Conservation (phyloP, 1,140 invertebrate genomes). For the Maconellicoccus hirsutus region DNA sequence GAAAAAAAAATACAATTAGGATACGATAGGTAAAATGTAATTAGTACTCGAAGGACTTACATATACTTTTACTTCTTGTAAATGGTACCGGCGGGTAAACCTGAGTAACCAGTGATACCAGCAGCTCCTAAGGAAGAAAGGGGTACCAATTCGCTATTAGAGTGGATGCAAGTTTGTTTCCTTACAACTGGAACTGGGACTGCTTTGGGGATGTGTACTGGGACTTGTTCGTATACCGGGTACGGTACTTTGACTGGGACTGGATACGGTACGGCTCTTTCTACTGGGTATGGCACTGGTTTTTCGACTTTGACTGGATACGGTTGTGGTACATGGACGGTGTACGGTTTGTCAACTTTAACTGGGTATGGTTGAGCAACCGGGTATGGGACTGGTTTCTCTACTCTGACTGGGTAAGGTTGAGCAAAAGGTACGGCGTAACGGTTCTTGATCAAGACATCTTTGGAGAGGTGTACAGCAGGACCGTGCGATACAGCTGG, state of each 20-base stretch:
- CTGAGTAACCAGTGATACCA: not conserved
- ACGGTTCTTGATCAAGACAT: slow-evolving; percentile 23
- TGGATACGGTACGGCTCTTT: slow-evolving; percentile 16
- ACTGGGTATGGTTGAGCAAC: slow-evolving; percentile 26
- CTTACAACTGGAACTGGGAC: slow-evolving; percentile 24
- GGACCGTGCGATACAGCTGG: slow-evolving; percentile 13
- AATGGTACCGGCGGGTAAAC: no score
- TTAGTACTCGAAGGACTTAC: no score
- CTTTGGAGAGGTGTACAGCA: slow-evolving; percentile 13
- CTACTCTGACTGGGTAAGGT: slow-evolving; percentile 24
- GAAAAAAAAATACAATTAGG: not conserved
- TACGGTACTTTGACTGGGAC: slow-evolving; percentile 14
- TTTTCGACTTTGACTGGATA: slow-evolving; percentile 24
- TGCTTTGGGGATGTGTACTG: slow-evolving; percentile 24
- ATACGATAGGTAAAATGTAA: no score
- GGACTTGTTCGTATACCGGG: slow-evolving; percentile 24
- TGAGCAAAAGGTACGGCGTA: slow-evolving; percentile 21
- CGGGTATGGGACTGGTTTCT: slow-evolving; percentile 23
- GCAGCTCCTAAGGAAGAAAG: not conserved
- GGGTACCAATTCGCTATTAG: not conserved
- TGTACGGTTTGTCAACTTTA: slow-evolving; percentile 24
- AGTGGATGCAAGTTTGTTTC: not conserved
- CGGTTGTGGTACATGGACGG: slow-evolving; percentile 24
- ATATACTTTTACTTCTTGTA: no score
- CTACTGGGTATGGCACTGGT: slow-evolving; percentile 25